These are phyloP conservation scores for Centrocercus urophasianus DNA, from an alignment of 2,113 vertebrate genomes.

Conservation along the genomic window DNA sequence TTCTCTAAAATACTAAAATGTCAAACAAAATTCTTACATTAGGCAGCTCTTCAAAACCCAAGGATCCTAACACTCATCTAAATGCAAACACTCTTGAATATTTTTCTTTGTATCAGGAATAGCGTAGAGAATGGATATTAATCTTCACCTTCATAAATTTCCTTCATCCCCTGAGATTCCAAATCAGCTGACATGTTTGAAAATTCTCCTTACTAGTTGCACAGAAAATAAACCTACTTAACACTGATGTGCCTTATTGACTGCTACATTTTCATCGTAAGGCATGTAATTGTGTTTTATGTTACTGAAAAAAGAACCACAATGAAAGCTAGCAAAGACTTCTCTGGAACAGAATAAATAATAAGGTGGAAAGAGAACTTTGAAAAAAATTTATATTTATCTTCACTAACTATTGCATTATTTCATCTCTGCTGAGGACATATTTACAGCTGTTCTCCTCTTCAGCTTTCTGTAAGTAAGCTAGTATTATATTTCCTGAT, in stretches of 20 bases:
- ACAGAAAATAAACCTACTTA: constrained; percentile 1
- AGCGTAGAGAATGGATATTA: neutral
- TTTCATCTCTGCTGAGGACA: neutral
- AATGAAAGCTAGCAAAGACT: neutral
- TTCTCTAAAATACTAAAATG: neutral
- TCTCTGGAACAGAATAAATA: neutral
- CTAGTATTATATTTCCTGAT: neutral
- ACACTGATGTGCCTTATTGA: neutral
- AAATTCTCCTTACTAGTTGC: neutral
- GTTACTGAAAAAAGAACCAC: neutral
- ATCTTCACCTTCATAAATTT: constrained; percentile 13
- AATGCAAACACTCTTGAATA: neutral
- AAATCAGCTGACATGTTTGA: constrained; percentile 10
- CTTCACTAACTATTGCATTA: neutral
- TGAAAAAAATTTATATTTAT: neutral
- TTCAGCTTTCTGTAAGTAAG: neutral
- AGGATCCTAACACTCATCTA: neutral
- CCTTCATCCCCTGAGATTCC: neutral
- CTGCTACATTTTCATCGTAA: neutral
- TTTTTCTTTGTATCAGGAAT: neutral
- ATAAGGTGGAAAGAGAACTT: neutral
- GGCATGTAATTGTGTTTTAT: neutral
- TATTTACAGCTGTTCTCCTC: neutral
- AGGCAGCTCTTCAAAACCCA: constrained; percentile 1
- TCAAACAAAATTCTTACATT: neutral